Conservation (phyloP, 2,888 invertebrate genomes). For the Pogonocherus hispidulus region DNA sequence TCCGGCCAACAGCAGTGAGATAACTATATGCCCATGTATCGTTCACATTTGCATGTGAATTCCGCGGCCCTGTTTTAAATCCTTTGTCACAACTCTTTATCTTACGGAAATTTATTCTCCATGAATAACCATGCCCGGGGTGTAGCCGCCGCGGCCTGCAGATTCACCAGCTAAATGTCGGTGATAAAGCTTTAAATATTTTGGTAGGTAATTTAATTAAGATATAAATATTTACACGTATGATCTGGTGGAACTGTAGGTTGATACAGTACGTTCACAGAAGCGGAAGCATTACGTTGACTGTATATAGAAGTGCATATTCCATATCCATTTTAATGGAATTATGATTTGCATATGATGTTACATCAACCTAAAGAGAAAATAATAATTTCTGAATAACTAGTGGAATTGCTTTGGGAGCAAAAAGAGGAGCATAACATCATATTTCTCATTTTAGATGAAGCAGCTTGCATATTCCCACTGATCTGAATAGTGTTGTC, state of each 20-base stretch:
- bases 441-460: too few species aligned
- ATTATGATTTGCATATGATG: too few species aligned
- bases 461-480: too few species aligned
- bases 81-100: conserved; percentile 41
- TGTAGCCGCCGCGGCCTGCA: conserved; percentile 20
- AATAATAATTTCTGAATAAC: too few species aligned
- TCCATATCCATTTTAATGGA: too few species aligned
- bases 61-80: conserved; percentile 30
- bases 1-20: background rate
- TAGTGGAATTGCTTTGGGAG: too few species aligned
- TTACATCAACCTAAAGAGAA: too few species aligned
- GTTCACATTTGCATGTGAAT: conserved; percentile 38
- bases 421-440: too few species aligned
- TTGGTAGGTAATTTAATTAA: conserved; percentile 24
- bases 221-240: conserved; percentile 11
- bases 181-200: conserved; percentile 30
- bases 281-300: background rate
- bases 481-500: too few species aligned
- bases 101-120: conserved; percentile 41
- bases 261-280: background rate
- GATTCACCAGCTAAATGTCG: conserved; percentile 16
- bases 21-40: conserved; percentile 23
- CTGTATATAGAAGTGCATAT: too few species aligned
- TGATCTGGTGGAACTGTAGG: background rate
- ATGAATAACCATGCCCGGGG: conserved; percentile 42